These are phyloP conservation scores for Caenorhabditis sp. DNA, from an alignment of 2,888 invertebrate species.

Conservation along the genomic window DNA sequence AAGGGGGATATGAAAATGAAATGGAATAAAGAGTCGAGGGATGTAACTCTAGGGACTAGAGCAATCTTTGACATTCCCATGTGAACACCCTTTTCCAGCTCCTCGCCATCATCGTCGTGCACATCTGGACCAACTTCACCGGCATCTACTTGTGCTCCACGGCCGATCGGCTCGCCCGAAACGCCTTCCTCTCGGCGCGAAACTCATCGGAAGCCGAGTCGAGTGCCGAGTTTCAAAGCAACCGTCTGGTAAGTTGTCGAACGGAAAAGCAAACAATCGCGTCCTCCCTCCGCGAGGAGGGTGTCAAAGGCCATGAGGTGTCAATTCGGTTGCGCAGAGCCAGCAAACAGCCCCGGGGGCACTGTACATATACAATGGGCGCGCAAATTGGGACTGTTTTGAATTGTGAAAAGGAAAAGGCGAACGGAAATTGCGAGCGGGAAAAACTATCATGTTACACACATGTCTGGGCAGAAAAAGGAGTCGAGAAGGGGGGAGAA, in stretches of 20 bases:
- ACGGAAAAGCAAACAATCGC: conserved; percentile 23
- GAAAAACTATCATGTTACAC: no score
- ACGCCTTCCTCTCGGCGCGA: conserved; percentile 65
- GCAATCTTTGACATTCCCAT: no score
- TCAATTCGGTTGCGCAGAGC: conserved; percentile 35
- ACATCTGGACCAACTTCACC: conserved; percentile 76
- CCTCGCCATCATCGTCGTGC: conserved; percentile 73
- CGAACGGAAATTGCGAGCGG: not conserved
- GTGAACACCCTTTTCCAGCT: no score
- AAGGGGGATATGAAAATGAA: no score
- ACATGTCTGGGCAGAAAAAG: no score
- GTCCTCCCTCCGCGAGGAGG: no score
- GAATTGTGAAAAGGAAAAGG: conserved; percentile 9
- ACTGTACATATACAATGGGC: conserved; percentile 16
- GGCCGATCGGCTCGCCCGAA: conserved; percentile 68
- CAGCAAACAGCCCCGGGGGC: conserved; percentile 18
- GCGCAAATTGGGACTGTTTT: conserved; percentile 21
- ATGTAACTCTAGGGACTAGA: no score
- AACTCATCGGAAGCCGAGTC: conserved; percentile 67
- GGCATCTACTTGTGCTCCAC: conserved; percentile 73
- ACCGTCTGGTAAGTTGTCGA: conserved; percentile 61
- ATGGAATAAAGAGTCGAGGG: no score
- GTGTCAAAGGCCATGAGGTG: conserved; percentile 11
- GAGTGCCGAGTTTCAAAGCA: conserved; percentile 62
- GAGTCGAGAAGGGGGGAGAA: not conserved